Evolutionary conservation across 2,888 invertebrate genomes (phyloP).

Genomic region (Heliconius charithonia): DNA sequence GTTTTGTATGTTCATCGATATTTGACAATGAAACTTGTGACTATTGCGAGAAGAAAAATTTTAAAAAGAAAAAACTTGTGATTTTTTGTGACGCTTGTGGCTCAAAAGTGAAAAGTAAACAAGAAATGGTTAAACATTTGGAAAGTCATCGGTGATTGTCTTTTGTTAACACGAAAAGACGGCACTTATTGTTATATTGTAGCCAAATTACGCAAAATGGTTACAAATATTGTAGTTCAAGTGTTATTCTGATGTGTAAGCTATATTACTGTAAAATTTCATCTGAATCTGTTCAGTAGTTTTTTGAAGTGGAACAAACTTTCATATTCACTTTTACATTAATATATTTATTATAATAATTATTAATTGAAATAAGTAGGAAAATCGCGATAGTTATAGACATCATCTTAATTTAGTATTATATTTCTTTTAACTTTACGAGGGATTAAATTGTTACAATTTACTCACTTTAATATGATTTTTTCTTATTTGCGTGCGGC

Average conservation of each 20-base stretch:
- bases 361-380: too few relatives aligned
- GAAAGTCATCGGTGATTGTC: not conserved
- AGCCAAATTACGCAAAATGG: not conserved
- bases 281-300: not conserved
- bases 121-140: slow-evolving; percentile 39
- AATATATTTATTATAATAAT: not conserved
- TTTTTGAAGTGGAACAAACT: not conserved
- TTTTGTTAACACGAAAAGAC: not conserved
- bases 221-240: not conserved
- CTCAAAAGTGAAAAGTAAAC: slow-evolving; percentile 32
- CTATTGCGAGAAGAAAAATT: slow-evolving; percentile 53
- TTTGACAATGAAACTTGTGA: slow-evolving; percentile 58
- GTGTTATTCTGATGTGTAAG: not conserved
- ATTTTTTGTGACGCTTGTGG: slow-evolving; percentile 39
- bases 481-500: too few relatives aligned
- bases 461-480: too few relatives aligned
- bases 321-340: not conserved
- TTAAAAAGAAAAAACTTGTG: slow-evolving; percentile 7
- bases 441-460: too few relatives aligned
- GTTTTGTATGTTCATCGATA: slow-evolving; percentile 59
- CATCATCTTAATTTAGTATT: too few relatives aligned
- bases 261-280: not conserved
- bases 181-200: not conserved
- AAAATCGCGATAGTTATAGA: too few relatives aligned
- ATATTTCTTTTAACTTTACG: too few relatives aligned